Conservation (phyloP, 1,140 invertebrate genomes). For the Zaprionus lachaisei region DNA sequence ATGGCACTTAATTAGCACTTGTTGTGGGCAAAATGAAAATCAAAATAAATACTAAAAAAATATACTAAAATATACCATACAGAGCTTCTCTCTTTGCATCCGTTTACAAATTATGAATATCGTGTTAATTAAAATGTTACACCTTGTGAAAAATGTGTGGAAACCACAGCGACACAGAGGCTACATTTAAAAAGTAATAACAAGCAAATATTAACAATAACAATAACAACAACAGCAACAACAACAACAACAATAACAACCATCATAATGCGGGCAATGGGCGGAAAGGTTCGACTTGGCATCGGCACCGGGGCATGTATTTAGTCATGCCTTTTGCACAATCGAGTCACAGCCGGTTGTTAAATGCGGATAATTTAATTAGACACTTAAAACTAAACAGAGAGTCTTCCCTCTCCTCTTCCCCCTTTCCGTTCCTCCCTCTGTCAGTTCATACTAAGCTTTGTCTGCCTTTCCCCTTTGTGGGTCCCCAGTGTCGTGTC, state of each 20-base stretch:
- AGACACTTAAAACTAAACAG: constrained; percentile 75
- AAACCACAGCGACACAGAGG: constrained; percentile 24
- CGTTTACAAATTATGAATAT: constrained; percentile 66
- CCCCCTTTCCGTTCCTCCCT: neutral
- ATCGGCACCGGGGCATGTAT: constrained; percentile 35
- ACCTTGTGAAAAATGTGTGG: constrained; percentile 69
- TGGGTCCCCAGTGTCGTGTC: constrained; percentile 14
- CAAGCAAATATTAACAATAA: constrained; percentile 40
- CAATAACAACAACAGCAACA: neutral
- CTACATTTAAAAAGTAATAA: constrained; percentile 34
- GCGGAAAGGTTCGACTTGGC: constrained; percentile 38
- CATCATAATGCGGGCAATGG: constrained; percentile 37
- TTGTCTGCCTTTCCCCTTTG: neutral
- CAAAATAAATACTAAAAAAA: constrained; percentile 29
- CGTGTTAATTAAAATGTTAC: constrained; percentile 81
- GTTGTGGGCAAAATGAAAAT: constrained; percentile 13
- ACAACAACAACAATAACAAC: constrained; percentile 20
- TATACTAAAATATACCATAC: constrained; percentile 17
- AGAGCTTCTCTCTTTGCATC: constrained; percentile 26
- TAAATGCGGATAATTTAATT: constrained; percentile 79
- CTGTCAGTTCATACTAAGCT: neutral
- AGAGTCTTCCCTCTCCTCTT: neutral
- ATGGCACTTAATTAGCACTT: constrained; percentile 72
- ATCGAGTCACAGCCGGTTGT: constrained; percentile 72
- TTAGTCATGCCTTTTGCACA: constrained; percentile 79